Percentiles rank a stretch among this genome's conserved stretches.
Evolutionary conservation across 1,140 invertebrate species (phyloP).

Genomic region (Drepana arcuata): DNA sequence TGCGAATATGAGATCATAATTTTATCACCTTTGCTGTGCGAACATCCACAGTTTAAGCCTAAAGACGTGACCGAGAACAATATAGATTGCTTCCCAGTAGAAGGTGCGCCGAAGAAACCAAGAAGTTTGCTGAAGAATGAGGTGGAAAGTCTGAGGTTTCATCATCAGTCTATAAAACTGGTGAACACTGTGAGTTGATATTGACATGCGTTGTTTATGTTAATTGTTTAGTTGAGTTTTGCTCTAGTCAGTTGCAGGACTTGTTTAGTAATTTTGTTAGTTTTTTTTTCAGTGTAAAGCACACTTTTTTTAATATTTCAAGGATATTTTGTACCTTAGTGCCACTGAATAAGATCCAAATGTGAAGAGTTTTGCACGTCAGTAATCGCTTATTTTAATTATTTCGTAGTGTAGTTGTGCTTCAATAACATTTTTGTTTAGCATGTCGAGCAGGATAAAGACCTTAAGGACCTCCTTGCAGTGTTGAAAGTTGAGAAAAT

Average conservation of each 20-base stretch:
- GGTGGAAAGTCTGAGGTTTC: conserved; percentile 79
- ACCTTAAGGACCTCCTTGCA: conserved; percentile 76
- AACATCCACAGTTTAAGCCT: conserved; percentile 91
- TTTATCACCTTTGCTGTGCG: conserved; percentile 87
- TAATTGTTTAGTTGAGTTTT: conserved; percentile 16
- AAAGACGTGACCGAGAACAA: conserved; percentile 85
- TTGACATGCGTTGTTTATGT: conserved; percentile 6
- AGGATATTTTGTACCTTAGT: too few relatives aligned
- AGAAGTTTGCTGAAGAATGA: conserved; percentile 80
- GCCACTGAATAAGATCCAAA: too few relatives aligned
- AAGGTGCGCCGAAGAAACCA: conserved; percentile 82
- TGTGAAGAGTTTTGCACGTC: too few relatives aligned
- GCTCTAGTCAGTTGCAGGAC: conserved; percentile 29
- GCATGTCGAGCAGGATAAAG: conserved; percentile 75
- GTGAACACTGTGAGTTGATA: conserved; percentile 30
- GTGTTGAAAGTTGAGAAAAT: conserved; percentile 79
- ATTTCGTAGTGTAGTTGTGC: too few relatives aligned
- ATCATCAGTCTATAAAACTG: conserved; percentile 72
- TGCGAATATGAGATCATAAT: conserved; percentile 96
- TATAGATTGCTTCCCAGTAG: conserved; percentile 85
- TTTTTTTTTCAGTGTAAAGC: conserved; percentile 73
- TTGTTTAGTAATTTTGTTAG: conserved; percentile 62
- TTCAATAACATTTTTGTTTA: too few relatives aligned
- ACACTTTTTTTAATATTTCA: too few relatives aligned
- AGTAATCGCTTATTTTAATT: too few relatives aligned